Evolutionary conservation across 2,888 invertebrate species (phyloP).

Genomic region (Clusia tigrina): DNA sequence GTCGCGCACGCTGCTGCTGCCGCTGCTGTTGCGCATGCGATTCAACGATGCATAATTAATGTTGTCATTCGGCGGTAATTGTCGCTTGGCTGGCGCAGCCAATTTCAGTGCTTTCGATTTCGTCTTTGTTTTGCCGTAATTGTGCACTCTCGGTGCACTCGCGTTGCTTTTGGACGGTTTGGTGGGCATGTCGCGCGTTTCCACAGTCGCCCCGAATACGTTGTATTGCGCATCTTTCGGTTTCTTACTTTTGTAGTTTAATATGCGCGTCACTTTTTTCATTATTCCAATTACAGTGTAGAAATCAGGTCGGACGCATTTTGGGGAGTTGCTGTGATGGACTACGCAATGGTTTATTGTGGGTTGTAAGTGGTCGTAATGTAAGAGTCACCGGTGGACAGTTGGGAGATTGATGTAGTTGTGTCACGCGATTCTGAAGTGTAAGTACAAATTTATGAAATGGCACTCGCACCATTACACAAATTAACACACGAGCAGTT

Average conservation of each 20-base stretch:
- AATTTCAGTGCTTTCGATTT: slow-evolving; percentile 22
- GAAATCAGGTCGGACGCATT: background rate
- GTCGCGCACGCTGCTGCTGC: background rate
- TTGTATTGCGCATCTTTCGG: slow-evolving; percentile 41
- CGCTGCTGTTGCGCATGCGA: slow-evolving; percentile 45
- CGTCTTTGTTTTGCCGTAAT: slow-evolving; percentile 25
- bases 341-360: background rate
- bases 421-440: too few relatives aligned
- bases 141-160: slow-evolving; percentile 20
- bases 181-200: slow-evolving; percentile 39
- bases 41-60: slow-evolving; percentile 57
- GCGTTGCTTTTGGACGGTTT: slow-evolving; percentile 15
- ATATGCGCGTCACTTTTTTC: slow-evolving; percentile 54
- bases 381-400: too few relatives aligned
- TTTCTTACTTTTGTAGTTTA: slow-evolving; percentile 44
- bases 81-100: slow-evolving; percentile 24
- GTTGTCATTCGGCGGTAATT: slow-evolving; percentile 36
- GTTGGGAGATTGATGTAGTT: too few relatives aligned
- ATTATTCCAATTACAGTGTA: slow-evolving; percentile 42
- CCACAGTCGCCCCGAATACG: slow-evolving; percentile 43
- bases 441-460: too few relatives aligned
- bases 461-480: too few relatives aligned
- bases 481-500: too few relatives aligned
- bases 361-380: background rate
- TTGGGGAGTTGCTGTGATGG: background rate